Percentiles rank a stretch among this genome's conserved stretches.
These are phyloP conservation scores for Misgurnus anguillicaudatus DNA, from an alignment of 2,113 vertebrate species.

Conservation along the genomic window DNA sequence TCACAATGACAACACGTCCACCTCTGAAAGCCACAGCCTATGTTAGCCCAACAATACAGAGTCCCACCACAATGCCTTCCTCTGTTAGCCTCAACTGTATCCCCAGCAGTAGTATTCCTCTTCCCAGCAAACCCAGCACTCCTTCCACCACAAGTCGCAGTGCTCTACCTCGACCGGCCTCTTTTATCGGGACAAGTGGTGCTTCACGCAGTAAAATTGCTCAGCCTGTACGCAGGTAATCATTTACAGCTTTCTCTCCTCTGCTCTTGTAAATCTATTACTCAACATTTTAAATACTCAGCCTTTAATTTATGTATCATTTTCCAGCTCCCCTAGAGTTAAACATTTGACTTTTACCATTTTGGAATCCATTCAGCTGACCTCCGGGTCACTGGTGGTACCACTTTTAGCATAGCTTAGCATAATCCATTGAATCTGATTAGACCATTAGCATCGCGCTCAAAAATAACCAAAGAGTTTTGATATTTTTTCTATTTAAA, in stretches of 20 bases:
- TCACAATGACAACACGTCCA: conserved; percentile 81
- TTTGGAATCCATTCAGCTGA: too few relatives aligned
- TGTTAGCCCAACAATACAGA: conserved; percentile 93
- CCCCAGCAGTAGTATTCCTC: conserved; percentile 79
- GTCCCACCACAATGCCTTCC: conserved; percentile 71
- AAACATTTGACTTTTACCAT: too few relatives aligned
- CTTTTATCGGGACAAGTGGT: conserved; percentile 83
- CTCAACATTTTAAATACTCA: neutral
- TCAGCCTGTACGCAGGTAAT: conserved; percentile 90
- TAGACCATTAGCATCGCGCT: too few relatives aligned
- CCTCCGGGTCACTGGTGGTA: too few relatives aligned
- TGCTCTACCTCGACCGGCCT: conserved; percentile 88
- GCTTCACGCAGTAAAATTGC: conserved; percentile 89
- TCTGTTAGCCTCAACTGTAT: conserved; percentile 80
- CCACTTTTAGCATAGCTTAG: too few relatives aligned
- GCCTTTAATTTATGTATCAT: neutral
- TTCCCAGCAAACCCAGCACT: conserved; percentile 82
- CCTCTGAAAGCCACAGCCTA: conserved; percentile 95
- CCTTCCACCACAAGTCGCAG: conserved; percentile 80
- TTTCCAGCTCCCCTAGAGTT: too few relatives aligned
- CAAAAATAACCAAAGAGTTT: too few relatives aligned
- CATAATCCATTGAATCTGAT: too few relatives aligned
- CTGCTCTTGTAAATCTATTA: neutral
- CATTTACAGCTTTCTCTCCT: neutral
- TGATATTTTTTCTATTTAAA: too few relatives aligned